Percentiles rank a stretch among this genome's conserved stretches.
These are phyloP conservation scores for Champsocephalus esox DNA, from an alignment of 2,797 vertebrate species.

Conservation along the genomic window DNA sequence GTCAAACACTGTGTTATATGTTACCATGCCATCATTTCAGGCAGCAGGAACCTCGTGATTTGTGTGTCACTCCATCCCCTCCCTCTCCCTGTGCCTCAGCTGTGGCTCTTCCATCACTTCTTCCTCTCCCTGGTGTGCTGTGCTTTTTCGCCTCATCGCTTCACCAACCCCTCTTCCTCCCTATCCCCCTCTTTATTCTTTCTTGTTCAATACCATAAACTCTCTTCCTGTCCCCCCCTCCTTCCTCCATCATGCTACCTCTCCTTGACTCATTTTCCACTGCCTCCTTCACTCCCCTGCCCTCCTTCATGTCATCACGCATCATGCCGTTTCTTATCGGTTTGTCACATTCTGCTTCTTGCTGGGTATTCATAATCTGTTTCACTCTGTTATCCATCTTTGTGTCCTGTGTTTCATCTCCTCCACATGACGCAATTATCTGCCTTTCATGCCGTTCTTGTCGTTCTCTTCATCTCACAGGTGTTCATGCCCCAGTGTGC, in stretches of 20 bases:
- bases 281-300: slow-evolving; percentile 27
- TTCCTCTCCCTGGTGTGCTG: slow-evolving; percentile 73
- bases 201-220: slow-evolving; percentile 38
- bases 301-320: slow-evolving; percentile 55
- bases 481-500: slow-evolving; percentile 10
- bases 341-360: slow-evolving; percentile 62
- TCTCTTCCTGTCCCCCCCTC: slow-evolving; percentile 10
- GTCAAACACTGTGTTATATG: slow-evolving; percentile 38
- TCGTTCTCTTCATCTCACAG: slow-evolving; percentile 14
- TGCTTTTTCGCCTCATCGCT: slow-evolving; percentile 77
- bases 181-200: not conserved
- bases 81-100: slow-evolving; percentile 63
- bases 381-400: slow-evolving; percentile 21
- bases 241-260: slow-evolving; percentile 38
- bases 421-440: slow-evolving; percentile 55
- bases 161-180: slow-evolving; percentile 40
- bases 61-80: slow-evolving; percentile 39
- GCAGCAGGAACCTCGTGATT: slow-evolving; percentile 49
- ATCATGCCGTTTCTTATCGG: slow-evolving; percentile 64
- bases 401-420: slow-evolving; percentile 58
- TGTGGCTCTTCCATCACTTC: slow-evolving; percentile 75
- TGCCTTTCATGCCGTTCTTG: slow-evolving; percentile 32
- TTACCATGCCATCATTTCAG: slow-evolving; percentile 48
- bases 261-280: slow-evolving; percentile 62
- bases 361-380: slow-evolving; percentile 57